Base-by-base conservation (phyloP, 2,113 vertebrate genomes). In the Cepphus grylle region DNA sequence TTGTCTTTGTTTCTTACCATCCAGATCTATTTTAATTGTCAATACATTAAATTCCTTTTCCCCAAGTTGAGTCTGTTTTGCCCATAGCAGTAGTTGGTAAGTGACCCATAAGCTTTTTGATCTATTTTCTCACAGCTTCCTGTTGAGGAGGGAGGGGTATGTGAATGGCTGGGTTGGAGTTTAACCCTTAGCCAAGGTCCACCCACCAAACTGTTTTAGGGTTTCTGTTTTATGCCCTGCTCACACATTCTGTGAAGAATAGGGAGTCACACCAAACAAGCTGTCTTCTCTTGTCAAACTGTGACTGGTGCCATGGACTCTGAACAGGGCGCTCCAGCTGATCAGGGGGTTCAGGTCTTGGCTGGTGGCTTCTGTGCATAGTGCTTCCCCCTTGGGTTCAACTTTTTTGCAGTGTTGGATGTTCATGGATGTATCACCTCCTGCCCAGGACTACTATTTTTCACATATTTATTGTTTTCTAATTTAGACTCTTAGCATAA, bases 341-440 rank as follows among this genome's bases (percentile, higher is more conserved):
- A 7, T 56, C 10, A 21, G 12, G n/a, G 42, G 26, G 3, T 58
- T 67, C 22, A 34, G 36, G 36, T 27, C 27, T 42, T 40, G 43
- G 32, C n/a, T 69, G 23, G 15, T 73, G n/a, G 13, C 43, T 88
- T 62, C 36, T 0, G 0, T 42, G 25, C 12, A 1, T 20, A 13
- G 20, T 53, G 52, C 15, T 58, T 93, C 23, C 3, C 16, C 30
- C 17, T 40, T 61, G 36, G 34, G 16, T 25, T 91, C 22, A 91
- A 42, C 30, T 29, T 62, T 66, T 50, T 56, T 49, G 29, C 14
- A 29, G 8, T 42, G 55, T 36, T 50, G 27, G 5, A 5, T 88
- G 19, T 38, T 86, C 29, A 25, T 62, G 61, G 10, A 9, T 36
- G 15, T 63, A 45, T 80, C 71, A 14, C 8, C 16, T 72, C 4